phyloP scores from a whole-genome alignment of 2,797 vertebrate species.

The Ficedula albicollis region DNA sequence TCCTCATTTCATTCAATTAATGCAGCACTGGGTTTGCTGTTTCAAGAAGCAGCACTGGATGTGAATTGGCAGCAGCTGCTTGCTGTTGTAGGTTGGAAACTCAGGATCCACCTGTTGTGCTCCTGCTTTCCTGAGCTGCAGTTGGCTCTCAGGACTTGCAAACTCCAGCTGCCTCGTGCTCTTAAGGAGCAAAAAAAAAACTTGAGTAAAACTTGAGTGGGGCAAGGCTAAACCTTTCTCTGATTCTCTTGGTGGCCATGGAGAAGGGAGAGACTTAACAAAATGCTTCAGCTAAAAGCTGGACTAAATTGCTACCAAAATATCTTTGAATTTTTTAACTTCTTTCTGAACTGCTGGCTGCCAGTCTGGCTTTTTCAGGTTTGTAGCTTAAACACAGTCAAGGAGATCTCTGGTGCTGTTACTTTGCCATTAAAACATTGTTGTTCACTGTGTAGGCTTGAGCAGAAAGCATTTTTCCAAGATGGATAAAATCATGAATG shows the following conservation, averaged over 20 bases:
- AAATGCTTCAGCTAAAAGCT: neutral
- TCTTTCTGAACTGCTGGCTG: neutral
- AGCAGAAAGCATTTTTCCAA: neutral
- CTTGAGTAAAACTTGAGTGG: neutral
- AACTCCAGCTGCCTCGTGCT: neutral
- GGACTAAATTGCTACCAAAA: neutral
- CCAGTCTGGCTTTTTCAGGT: neutral
- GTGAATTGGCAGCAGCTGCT: neutral
- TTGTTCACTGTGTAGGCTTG: neutral
- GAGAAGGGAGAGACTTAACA: neutral
- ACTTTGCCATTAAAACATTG: neutral
- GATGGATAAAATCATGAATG: neutral
- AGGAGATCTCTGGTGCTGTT: neutral
- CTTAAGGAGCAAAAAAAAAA: neutral
- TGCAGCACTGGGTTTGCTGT: neutral
- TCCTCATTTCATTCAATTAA: slow-evolving; percentile 26
- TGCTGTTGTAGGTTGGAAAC: neutral
- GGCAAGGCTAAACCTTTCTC: neutral
- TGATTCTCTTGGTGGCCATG: neutral
- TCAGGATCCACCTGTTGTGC: neutral
- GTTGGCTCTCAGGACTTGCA: neutral
- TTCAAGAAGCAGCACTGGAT: neutral
- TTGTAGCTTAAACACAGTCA: neutral
- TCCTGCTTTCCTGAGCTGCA: neutral
- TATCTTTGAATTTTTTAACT: neutral